A percentile compares a stretch with the other conserved stretches of the same genome.
These are phyloP conservation scores for Argya squamiceps DNA, from an alignment of 2,797 vertebrate genomes.

Conservation along the genomic window DNA sequence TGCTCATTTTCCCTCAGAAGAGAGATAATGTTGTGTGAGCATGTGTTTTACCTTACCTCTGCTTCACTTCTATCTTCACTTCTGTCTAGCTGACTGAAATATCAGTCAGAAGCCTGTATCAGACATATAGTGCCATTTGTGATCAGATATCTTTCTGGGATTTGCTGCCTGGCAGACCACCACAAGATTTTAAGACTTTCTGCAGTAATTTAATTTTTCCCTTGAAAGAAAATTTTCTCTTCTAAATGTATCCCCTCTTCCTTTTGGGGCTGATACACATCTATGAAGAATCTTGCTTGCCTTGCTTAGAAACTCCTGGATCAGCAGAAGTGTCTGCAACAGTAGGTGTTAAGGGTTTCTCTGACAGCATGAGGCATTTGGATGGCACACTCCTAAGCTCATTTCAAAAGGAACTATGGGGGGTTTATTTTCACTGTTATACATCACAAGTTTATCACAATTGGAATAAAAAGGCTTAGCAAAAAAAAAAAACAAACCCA, in stretches of 20 bases:
- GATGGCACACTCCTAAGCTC: neutral
- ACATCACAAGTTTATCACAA: conserved; percentile 36
- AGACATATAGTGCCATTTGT: neutral
- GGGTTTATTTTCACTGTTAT: conserved; percentile 1
- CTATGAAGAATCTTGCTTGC: conserved; percentile 31
- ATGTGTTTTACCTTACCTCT: neutral
- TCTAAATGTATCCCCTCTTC: neutral
- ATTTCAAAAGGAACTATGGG: conserved; percentile 2
- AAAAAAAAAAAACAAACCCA: neutral
- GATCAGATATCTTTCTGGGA: neutral
- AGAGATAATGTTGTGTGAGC: neutral
- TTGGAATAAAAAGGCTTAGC: conserved; percentile 26
- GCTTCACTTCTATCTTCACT: conserved; percentile 13
- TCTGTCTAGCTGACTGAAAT: neutral
- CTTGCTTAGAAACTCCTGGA: conserved; percentile 17
- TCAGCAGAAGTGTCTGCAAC: conserved; percentile 29
- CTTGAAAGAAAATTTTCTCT: neutral
- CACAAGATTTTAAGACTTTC: neutral
- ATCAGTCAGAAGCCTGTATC: neutral
- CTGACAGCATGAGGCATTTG: conserved; percentile 9
- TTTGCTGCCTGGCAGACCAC: neutral
- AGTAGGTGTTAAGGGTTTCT: conserved; percentile 14
- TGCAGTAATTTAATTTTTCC: neutral
- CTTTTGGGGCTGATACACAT: conserved; percentile 9
- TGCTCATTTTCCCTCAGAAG: neutral